These are phyloP conservation scores for Caenorhabditis tropicalis DNA, from an alignment of 1,140 invertebrate genomes.

Conservation along the genomic window DNA sequence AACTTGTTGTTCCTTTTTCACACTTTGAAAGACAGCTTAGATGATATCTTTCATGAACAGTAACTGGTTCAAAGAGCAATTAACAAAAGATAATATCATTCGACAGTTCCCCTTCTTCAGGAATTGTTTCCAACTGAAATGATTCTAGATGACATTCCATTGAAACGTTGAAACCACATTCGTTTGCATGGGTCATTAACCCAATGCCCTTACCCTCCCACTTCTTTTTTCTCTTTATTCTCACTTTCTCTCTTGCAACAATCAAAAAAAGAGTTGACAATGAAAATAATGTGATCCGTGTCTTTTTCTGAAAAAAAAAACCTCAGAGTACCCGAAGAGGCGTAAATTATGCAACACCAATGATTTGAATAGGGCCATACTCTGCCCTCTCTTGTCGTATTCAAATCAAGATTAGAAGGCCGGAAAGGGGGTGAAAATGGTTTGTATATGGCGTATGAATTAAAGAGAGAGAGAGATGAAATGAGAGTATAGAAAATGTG, in stretches of 20 bases:
- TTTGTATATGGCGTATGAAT: slow-evolving; percentile 6
- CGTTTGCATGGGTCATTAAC: slow-evolving; percentile 32
- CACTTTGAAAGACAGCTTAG: neutral
- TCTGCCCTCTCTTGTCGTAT: neutral
- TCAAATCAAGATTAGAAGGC: slow-evolving; percentile 33
- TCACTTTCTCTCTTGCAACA: neutral
- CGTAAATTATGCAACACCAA: slow-evolving; percentile 32
- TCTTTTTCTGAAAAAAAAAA: neutral
- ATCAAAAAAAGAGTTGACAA: slow-evolving; percentile 31
- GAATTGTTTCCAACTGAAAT: neutral
- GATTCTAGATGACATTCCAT: no score
- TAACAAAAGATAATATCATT: neutral
- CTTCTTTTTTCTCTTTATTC: neutral
- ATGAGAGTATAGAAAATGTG: neutral
- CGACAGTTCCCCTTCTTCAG: no score
- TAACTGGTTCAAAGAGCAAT: slow-evolving; percentile 35
- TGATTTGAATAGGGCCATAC: slow-evolving; percentile 31
- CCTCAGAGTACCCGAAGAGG: slow-evolving; percentile 15
- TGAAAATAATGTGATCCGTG: neutral
- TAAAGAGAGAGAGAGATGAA: neutral
- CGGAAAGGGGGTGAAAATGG: slow-evolving; percentile 18
- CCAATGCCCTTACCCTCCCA: neutral
- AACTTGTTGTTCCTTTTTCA: slow-evolving; percentile 24
- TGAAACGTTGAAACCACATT: neutral
- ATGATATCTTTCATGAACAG: neutral